Evolutionary conservation across 2,797 vertebrate genomes (phyloP), one percentile per base, ranked within the genome.

Genomic region (Chaunax sp.): DNA sequence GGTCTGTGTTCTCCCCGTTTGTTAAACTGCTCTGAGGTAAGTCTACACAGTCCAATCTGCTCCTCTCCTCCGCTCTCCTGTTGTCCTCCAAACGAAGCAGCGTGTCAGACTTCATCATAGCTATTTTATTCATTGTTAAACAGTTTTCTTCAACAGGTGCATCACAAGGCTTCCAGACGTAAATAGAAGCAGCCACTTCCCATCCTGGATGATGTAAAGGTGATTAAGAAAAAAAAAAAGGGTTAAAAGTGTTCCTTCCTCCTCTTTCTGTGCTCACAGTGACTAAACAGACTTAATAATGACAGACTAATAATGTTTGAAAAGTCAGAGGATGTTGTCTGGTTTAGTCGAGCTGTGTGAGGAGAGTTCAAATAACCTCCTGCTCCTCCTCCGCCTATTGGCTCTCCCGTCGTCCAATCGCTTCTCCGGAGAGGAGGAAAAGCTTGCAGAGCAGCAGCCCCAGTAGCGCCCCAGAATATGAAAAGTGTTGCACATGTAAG

Each of bases 41-140:
- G 45, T 94, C 92, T 55, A 89, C 89, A 71, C 92, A 95, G 66
- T 92, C 93, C 78, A 95, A 88, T 69, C 94, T 90, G 85, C 91
- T 92, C 76, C 89, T 89, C 72, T 95, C 93, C 47, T 92, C 87
- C 6, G 87, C 89, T 77, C 91, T 89, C 60, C 90, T 82, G 53
- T 78, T 77, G 56, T 95, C 94, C 50, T 97, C 95, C 87, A 96
- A 95, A 64, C 92, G 91, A 83, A 95, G 93, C 28, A 91, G 91
- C 82, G 87, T 72, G 55, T 95, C 93, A 44, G 97, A 93, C 85
- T 94, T 95, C 90, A 94, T 95, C 84, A 92, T 95, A 70, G 95
- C 94, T 22, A 94, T 91, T 80, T 93, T 88, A 91, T 95, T 95
- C 96, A 97, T 97, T 84, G 84, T 93, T 82, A 64, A 64, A 72